These are phyloP conservation scores for Hyles vespertilio DNA, from an alignment of 1,140 invertebrate genomes.

Conservation along the genomic window DNA sequence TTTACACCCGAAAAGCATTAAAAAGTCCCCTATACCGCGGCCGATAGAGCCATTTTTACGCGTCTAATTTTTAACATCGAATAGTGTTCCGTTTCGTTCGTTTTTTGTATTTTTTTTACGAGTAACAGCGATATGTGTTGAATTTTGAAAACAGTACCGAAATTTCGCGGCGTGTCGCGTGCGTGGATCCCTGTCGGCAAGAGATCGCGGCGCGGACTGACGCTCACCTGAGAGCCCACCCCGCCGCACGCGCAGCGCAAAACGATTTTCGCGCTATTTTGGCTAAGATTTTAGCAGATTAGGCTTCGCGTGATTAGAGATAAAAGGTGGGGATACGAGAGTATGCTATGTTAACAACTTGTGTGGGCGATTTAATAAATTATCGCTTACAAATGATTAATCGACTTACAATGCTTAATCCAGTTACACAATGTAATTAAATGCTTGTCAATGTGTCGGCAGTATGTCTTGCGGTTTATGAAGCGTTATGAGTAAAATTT, in stretches of 20 bases:
- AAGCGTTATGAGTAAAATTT: constrained; percentile 1
- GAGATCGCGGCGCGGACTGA: constrained; percentile 67
- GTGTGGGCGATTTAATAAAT: constrained; percentile 46
- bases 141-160: constrained; percentile 43
- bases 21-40: constrained; percentile 11
- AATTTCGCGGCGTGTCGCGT: constrained; percentile 58
- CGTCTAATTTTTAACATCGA: constrained; percentile 7
- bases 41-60: constrained; percentile 12
- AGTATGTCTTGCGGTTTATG: not conserved
- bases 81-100: constrained; percentile 28
- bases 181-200: constrained; percentile 59
- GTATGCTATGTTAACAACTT: constrained; percentile 32
- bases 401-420: constrained; percentile 6
- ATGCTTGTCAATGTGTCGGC: constrained; percentile 21
- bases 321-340: constrained; percentile 45
- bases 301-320: constrained; percentile 64
- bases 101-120: constrained; percentile 26
- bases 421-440: constrained; percentile 25
- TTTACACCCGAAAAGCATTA: constrained; percentile 9
- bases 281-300: constrained; percentile 70
- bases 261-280: constrained; percentile 74
- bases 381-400: constrained; percentile 35
- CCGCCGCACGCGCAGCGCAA: constrained; percentile 61
- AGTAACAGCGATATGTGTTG: constrained; percentile 18
- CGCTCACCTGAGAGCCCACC: constrained; percentile 59